These are phyloP conservation scores for Sebastiscus tertius DNA, from an alignment of 2,797 vertebrate genomes.

Conservation along the genomic window DNA sequence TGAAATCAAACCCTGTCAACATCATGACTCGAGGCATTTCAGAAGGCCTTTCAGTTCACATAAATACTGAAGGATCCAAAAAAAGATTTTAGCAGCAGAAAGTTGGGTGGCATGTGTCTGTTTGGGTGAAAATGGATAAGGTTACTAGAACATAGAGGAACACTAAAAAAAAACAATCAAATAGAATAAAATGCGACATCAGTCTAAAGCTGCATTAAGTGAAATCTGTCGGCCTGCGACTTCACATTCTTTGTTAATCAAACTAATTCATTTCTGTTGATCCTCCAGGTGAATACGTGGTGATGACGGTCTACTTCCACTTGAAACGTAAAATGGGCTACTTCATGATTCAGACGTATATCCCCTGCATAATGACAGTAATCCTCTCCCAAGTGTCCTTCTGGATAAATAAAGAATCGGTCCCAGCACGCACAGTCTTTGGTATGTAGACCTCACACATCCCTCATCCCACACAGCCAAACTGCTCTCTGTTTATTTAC, in stretches of 20 bases:
- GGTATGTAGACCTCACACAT: conserved; percentile 85
- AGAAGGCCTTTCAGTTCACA: not conserved
- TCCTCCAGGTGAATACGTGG: conserved; percentile 94
- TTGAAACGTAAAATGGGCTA: conserved; percentile 99
- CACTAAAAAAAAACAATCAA: not conserved
- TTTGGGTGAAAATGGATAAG: conserved; percentile 7
- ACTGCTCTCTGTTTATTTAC: conserved; percentile 34
- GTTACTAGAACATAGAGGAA: not conserved
- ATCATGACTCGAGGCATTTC: conserved; percentile 7
- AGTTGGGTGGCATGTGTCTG: not conserved
- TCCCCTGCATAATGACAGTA: conserved; percentile 99
- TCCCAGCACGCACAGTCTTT: conserved; percentile 97
- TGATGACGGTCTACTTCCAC: conserved; percentile 98
- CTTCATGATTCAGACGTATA: conserved; percentile 99
- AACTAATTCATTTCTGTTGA: conserved; percentile 45
- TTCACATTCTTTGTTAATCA: conserved; percentile 29
- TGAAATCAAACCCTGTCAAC: conserved; percentile 30
- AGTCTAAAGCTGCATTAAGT: conserved; percentile 8
- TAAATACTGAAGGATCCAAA: conserved; percentile 26
- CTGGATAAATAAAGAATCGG: conserved; percentile 99
- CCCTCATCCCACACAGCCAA: conserved; percentile 31
- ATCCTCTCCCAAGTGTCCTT: conserved; percentile 99
- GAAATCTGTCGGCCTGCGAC: conserved; percentile 12
- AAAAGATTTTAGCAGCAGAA: conserved; percentile 14
- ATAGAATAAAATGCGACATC: conserved; percentile 17